phyloP scores from a whole-genome alignment of 2,888 invertebrate genomes.

The Callyntrura sp. region DNA sequence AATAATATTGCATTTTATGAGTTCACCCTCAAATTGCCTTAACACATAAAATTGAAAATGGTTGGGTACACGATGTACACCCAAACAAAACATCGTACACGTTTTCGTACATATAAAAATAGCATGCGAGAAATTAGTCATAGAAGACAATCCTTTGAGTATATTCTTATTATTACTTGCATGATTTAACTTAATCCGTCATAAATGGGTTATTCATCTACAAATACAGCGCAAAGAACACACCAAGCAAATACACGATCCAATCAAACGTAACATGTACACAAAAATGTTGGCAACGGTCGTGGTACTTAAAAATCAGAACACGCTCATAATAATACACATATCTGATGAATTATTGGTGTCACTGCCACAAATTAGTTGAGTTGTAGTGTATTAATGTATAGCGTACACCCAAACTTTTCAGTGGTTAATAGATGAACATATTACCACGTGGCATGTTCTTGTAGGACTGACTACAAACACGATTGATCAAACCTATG shows the following conservation, averaged over 20 bases:
- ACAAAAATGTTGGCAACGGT: background rate
- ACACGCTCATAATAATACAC: background rate
- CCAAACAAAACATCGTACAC: too few relatives aligned
- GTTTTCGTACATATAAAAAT: too few relatives aligned
- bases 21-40: too few relatives aligned
- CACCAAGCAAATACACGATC: background rate
- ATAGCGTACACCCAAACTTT: background rate
- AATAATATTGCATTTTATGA: too few relatives aligned
- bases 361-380: conserved; percentile 11
- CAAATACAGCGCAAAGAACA: too few relatives aligned
- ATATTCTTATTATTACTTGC: too few relatives aligned
- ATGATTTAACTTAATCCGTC: too few relatives aligned
- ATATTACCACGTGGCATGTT: background rate
- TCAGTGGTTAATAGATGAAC: background rate
- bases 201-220: too few relatives aligned
- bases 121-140: too few relatives aligned
- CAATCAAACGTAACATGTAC: background rate
- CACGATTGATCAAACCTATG: background rate
- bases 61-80: too few relatives aligned
- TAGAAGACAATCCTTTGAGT: too few relatives aligned
- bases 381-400: background rate
- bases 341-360: conserved; percentile 2
- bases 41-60: too few relatives aligned
- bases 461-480: background rate
- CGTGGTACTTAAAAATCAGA: background rate